These are phyloP conservation scores for Epizoanthus ramosus DNA, from an alignment of 92 coral and sea anemone genomes.

Conservation along the genomic window DNA sequence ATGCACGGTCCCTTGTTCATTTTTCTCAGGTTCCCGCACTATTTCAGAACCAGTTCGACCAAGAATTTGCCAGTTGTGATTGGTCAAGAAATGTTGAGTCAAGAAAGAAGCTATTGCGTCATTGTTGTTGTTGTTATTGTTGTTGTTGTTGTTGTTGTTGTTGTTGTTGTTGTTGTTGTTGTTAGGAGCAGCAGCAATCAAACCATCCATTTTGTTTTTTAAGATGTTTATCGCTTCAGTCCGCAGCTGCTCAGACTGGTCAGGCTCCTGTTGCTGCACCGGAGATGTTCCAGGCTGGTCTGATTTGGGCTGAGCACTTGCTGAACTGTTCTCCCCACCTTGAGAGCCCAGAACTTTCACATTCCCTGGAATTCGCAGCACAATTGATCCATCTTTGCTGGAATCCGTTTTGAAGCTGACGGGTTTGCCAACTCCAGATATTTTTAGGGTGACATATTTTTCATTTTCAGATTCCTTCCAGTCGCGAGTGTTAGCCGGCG, in stretches of 20 bases:
- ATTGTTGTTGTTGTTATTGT: background rate
- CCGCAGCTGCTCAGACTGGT: background rate
- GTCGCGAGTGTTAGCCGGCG: background rate
- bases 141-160: background rate
- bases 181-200: background rate
- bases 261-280: background rate
- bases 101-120: background rate
- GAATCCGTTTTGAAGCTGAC: constrained; percentile 87
- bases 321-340: constrained; percentile 8
- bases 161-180: background rate
- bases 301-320: background rate
- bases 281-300: background rate
- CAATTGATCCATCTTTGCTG: constrained; percentile 76
- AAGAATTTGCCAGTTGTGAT: constrained; percentile 55
- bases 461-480: constrained; percentile 9
- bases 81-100: constrained; percentile 13
- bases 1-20: constrained; percentile 18
- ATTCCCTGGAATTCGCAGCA: constrained; percentile 69
- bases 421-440: constrained; percentile 76
- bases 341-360: constrained; percentile 48
- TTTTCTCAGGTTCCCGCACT: constrained; percentile 32
- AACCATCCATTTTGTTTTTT: background rate
- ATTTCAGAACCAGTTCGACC: constrained; percentile 55
- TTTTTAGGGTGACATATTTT: constrained; percentile 66
- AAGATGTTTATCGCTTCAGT: background rate